Percentiles rank a stretch among this genome's conserved stretches.
Evolutionary conservation across 2,113 vertebrate species (phyloP).

Genomic region (Cottus gobio): DNA sequence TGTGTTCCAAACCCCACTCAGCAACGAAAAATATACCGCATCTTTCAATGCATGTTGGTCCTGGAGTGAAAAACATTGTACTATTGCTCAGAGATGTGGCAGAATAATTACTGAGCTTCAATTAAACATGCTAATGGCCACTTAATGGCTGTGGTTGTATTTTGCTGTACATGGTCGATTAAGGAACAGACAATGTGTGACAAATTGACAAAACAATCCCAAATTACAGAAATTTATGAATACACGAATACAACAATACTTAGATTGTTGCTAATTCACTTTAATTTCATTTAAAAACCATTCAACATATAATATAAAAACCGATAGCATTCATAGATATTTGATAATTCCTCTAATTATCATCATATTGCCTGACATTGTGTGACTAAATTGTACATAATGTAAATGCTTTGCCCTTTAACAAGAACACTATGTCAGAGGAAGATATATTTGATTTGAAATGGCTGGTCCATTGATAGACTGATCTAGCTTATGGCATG

Average conservation of each 20-base stretch:
- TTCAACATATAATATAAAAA: slow-evolving; percentile 1
- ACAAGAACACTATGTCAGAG: neutral
- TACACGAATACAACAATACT: neutral
- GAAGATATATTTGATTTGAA: slow-evolving; percentile 33
- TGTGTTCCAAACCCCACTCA: slow-evolving; percentile 13
- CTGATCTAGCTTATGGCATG: slow-evolving; percentile 39
- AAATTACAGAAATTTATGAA: neutral
- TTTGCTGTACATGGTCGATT: slow-evolving; percentile 6
- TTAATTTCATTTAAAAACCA: neutral
- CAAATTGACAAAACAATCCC: neutral
- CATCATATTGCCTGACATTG: neutral
- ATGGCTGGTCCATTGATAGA: slow-evolving; percentile 27
- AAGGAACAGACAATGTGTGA: neutral
- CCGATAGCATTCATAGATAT: neutral
- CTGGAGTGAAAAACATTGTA: slow-evolving; percentile 22
- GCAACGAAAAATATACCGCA: neutral
- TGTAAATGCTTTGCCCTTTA: neutral
- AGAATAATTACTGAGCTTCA: slow-evolving; percentile 53
- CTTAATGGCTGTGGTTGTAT: slow-evolving; percentile 20
- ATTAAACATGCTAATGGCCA: slow-evolving; percentile 63
- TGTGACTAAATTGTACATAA: neutral
- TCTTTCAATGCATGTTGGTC: slow-evolving; percentile 16
- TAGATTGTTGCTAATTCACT: neutral
- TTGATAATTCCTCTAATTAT: slow-evolving; percentile 5
- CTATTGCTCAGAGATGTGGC: slow-evolving; percentile 3